Conservation (phyloP, 2,797 vertebrate species). For the Adelosebastes latens region DNA sequence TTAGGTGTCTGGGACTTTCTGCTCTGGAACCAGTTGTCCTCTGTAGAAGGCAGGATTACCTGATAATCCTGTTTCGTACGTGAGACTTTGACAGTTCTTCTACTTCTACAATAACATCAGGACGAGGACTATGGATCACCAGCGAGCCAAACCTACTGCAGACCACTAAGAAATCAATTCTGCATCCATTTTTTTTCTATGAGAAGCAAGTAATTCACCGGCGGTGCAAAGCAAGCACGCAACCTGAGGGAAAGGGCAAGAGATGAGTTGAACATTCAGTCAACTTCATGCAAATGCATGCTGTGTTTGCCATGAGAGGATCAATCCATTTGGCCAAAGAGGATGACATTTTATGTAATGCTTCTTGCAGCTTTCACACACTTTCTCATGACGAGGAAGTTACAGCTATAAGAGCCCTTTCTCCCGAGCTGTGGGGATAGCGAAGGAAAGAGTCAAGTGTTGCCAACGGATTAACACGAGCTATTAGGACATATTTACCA, state of each 20-base stretch:
- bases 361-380: neutral
- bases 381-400: neutral
- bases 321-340: slow-evolving; percentile 25
- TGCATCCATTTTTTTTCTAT: neutral
- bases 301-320: slow-evolving; percentile 13
- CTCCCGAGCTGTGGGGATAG: neutral
- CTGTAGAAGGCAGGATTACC: slow-evolving; percentile 6
- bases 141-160: slow-evolving; percentile 4
- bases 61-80: neutral
- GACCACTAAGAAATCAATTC: slow-evolving; percentile 35
- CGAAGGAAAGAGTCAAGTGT: neutral
- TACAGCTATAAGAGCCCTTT: neutral
- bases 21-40: slow-evolving; percentile 5
- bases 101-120: slow-evolving; percentile 10
- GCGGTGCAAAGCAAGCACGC: slow-evolving; percentile 16
- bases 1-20: neutral
- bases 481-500: neutral
- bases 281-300: slow-evolving; percentile 34
- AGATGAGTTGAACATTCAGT: slow-evolving; percentile 2
- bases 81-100: slow-evolving; percentile 6
- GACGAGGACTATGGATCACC: slow-evolving; percentile 12
- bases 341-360: neutral
- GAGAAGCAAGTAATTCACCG: slow-evolving; percentile 27
- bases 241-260: slow-evolving; percentile 13
- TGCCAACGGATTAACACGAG: neutral